A percentile compares a stretch with the other conserved stretches of the same genome.
Evolutionary conservation across 2,797 vertebrate species (phyloP).

Genomic region (Distichodus sexfasciatus): DNA sequence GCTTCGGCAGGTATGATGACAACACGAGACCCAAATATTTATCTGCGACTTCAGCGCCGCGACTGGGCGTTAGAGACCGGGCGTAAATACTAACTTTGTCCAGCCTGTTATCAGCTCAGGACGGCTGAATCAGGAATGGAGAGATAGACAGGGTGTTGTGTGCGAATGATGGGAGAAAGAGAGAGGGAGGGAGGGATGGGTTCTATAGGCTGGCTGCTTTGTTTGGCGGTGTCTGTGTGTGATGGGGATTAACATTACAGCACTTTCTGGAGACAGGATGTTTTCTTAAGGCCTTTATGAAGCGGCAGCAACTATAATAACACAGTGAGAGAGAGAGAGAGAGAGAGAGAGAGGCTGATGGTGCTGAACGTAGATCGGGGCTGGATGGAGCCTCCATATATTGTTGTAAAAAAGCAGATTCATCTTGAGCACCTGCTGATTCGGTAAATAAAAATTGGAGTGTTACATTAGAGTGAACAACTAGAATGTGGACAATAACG

Average conservation of each 20-base stretch:
- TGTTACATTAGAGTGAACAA: too few species aligned
- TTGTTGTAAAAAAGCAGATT: too few species aligned
- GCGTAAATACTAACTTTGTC: too few species aligned
- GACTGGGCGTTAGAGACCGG: too few species aligned
- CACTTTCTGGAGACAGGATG: constrained; percentile 20
- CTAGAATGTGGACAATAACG: too few species aligned
- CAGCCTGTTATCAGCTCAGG: too few species aligned
- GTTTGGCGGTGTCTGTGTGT: constrained; percentile 7
- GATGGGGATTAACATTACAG: constrained; percentile 14
- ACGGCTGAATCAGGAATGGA: constrained; percentile 4
- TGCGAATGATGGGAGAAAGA: constrained; percentile 3
- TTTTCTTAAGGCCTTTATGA: constrained; percentile 29
- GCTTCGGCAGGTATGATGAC: neutral
- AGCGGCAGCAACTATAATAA: neutral
- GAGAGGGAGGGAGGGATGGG: neutral
- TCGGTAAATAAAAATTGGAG: too few species aligned
- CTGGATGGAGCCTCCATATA: too few species aligned
- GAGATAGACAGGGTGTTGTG: neutral
- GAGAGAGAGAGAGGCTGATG: constrained; percentile 20
- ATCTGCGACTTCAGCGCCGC: too few species aligned
- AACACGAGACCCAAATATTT: neutral
- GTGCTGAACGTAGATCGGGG: too few species aligned
- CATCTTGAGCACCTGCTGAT: too few species aligned
- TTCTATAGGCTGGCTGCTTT: neutral
- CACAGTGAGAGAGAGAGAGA: neutral